Base-by-base conservation (phyloP, 2,113 vertebrate species). In the Neogale vison region DNA sequence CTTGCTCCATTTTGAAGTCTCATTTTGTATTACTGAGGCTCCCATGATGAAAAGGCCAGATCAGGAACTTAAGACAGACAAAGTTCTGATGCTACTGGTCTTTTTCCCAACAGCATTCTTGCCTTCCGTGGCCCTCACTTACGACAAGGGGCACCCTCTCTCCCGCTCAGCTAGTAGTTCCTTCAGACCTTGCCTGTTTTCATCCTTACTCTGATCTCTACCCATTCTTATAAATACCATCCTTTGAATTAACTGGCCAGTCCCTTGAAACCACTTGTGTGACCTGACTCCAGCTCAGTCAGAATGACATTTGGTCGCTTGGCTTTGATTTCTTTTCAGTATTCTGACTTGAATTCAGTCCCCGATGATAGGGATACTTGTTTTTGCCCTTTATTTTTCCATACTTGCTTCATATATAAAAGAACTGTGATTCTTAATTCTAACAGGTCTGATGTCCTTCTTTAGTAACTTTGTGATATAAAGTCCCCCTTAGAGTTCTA, bases 391-490 rank as follows among this genome's bases (percentile, higher is more conserved):
- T 52, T 86, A 86, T 88, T 93, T 93, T 92, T 50, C 36, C n/a
- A 42, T 61, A 45, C 0, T 82, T 2, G 31, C 5, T 59, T 92
- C n/a, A 76, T 88, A 39, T 88, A 13, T 80, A 52, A 65, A 39
- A 85, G 42, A 69, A 59, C 34, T 67, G 26, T 14, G 17, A 69
- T 63, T 83, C 1, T 72, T 67, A 88, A 47, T 85, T 31, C 34
- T 82, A 82, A 18, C 1, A 82, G 29, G 5, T 11, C 34, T 29
- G 6, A 4, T 72, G 2, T 63, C 9, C 20, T 52, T 83, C 26
- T 82, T 82, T n/a, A 93, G 55, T 71, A 93, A 91, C 18, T 88
- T 90, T 71, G 42, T 85, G 17, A 88, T 83, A 91, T 57, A 50
- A 95, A 76, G 4, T n/a, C 5, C 6, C 24, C 7, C n/a, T 95